phyloP scores from a whole-genome alignment of 1,140 invertebrate species.

The Drosophila lacteicornis region DNA sequence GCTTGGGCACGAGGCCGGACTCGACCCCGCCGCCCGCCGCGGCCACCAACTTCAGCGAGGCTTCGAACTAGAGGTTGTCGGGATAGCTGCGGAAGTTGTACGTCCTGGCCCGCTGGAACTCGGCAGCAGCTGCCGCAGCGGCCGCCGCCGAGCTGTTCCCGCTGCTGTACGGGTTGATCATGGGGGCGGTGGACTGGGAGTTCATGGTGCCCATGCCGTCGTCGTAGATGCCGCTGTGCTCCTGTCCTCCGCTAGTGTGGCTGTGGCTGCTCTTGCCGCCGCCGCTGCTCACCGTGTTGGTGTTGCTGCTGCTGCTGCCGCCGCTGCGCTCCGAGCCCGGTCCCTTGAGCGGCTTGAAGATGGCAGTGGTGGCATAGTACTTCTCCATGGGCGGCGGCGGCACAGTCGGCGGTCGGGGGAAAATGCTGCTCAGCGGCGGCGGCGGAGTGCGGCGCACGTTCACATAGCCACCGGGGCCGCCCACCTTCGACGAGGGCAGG shows the following conservation, averaged over 20 bases:
- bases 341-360: slow-evolving; percentile 84
- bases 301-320: slow-evolving; percentile 57
- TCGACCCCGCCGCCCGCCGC: slow-evolving; percentile 20
- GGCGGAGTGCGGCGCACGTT: slow-evolving; percentile 83
- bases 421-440: slow-evolving; percentile 87
- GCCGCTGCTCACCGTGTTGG: slow-evolving; percentile 58
- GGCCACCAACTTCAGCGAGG: slow-evolving; percentile 72
- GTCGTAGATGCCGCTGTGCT: slow-evolving; percentile 76
- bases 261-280: slow-evolving; percentile 78
- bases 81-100: slow-evolving; percentile 84
- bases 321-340: slow-evolving; percentile 51
- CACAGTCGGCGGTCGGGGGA: slow-evolving; percentile 87
- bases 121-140: slow-evolving; percentile 64
- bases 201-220: slow-evolving; percentile 83
- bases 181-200: slow-evolving; percentile 79
- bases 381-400: slow-evolving; percentile 90
- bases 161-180: slow-evolving; percentile 80
- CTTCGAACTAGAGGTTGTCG: slow-evolving; percentile 85
- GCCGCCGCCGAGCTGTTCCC: slow-evolving; percentile 49
- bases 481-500: slow-evolving; percentile 82
- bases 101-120: slow-evolving; percentile 82
- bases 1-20: slow-evolving; percentile 12
- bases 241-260: slow-evolving; percentile 54
- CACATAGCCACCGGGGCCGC: slow-evolving; percentile 74
- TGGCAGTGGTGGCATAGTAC: slow-evolving; percentile 89